These are phyloP conservation scores for Sipha maydis DNA, from an alignment of 2,888 invertebrate species.

Conservation along the genomic window DNA sequence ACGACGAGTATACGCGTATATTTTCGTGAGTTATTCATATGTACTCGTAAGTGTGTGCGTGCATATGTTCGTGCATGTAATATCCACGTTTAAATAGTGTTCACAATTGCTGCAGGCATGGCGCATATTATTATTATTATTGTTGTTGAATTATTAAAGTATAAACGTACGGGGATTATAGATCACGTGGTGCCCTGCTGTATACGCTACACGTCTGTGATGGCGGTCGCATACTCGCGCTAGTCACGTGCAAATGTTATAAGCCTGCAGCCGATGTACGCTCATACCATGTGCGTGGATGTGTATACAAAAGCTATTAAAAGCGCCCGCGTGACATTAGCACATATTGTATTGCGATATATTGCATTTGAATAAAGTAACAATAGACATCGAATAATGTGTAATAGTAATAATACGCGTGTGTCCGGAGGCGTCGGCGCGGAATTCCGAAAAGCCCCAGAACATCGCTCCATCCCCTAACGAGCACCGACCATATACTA, in stretches of 20 bases:
- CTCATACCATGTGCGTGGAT: not conserved
- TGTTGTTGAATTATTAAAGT: no score
- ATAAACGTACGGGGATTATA: no score
- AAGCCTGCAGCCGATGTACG: not conserved
- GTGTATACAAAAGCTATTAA: constrained; percentile 42
- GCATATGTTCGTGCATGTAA: no score
- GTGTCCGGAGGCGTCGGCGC: constrained; percentile 40
- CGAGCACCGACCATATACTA: not conserved
- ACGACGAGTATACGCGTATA: no score
- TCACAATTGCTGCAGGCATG: no score
- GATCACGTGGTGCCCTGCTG: no score
- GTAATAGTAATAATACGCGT: not conserved
- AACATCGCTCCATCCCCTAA: not conserved
- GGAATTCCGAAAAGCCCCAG: constrained; percentile 44
- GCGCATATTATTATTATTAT: no score
- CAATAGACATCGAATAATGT: constrained; percentile 17
- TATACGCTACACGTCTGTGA: no score
- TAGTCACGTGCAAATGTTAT: constrained; percentile 24
- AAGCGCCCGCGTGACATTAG: constrained; percentile 23
- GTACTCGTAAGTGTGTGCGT: no score
- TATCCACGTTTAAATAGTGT: no score
- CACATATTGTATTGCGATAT: not conserved
- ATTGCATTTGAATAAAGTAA: not conserved
- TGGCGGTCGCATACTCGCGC: not conserved
- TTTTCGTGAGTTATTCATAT: no score